Conservation (phyloP, 2,113 vertebrate species). For the Xiphophorus hellerii region DNA sequence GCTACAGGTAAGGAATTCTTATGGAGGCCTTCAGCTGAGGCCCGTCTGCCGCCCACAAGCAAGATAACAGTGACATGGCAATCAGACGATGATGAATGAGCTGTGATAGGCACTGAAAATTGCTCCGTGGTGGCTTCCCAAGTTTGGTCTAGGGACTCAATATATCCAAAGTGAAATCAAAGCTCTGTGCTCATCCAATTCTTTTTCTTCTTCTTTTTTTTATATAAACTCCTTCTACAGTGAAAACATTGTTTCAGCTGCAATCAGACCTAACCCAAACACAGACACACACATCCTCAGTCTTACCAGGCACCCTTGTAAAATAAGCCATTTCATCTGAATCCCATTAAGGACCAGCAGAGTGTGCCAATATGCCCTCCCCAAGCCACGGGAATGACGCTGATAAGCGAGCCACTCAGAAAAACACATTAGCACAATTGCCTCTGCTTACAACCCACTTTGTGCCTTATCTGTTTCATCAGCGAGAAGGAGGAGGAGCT, state of each 20-base stretch:
- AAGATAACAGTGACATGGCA: slow-evolving; percentile 71
- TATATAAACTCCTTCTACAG: slow-evolving; percentile 44
- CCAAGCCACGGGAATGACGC: slow-evolving; percentile 32
- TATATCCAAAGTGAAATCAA: slow-evolving; percentile 76
- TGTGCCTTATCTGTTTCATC: slow-evolving; percentile 51
- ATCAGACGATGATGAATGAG: slow-evolving; percentile 78
- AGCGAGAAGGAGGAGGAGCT: slow-evolving; percentile 24
- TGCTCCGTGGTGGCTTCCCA: slow-evolving; percentile 74
- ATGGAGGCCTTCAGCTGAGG: slow-evolving; percentile 46
- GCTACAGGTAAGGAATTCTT: slow-evolving; percentile 60
- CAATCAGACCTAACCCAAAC: slow-evolving; percentile 18
- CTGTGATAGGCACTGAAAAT: slow-evolving; percentile 75
- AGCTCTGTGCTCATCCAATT: slow-evolving; percentile 52
- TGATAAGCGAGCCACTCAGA: slow-evolving; percentile 55
- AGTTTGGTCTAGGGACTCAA: slow-evolving; percentile 68
- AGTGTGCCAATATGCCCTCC: slow-evolving; percentile 47
- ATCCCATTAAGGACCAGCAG: slow-evolving; percentile 54
- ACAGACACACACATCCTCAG: neutral
- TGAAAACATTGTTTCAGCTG: slow-evolving; percentile 66
- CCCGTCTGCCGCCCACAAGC: slow-evolving; percentile 50
- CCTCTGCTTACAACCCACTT: slow-evolving; percentile 60
- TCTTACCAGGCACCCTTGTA: slow-evolving; percentile 6
- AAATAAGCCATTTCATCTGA: slow-evolving; percentile 60
- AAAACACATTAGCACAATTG: slow-evolving; percentile 56
- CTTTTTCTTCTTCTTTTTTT: slow-evolving; percentile 11